Conservation (phyloP, 2,888 invertebrate species). For the Philopedon plagiatum region DNA sequence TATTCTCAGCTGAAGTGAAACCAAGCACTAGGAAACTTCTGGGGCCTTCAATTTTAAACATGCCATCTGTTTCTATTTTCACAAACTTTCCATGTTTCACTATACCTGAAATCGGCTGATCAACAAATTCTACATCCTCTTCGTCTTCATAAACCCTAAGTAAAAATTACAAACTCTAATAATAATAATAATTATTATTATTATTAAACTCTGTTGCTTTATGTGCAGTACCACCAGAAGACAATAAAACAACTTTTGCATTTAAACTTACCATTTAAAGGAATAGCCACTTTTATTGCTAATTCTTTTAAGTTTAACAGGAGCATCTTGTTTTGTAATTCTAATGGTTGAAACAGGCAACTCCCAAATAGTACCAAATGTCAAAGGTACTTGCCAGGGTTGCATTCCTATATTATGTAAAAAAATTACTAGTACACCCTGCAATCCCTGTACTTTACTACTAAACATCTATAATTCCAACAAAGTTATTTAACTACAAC, state of each 20-base stretch:
- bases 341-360: slow-evolving; percentile 49
- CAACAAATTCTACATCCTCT: slow-evolving; percentile 41
- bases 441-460: too few relatives aligned
- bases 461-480: too few relatives aligned
- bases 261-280: neutral
- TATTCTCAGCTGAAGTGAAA: slow-evolving; percentile 49
- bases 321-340: slow-evolving; percentile 44
- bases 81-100: slow-evolving; percentile 53
- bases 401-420: slow-evolving; percentile 34
- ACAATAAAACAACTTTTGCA: too few relatives aligned
- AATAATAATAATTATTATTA: neutral
- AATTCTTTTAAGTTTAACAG: slow-evolving; percentile 43
- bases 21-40: slow-evolving; percentile 53
- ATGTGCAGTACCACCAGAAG: neutral
- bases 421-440: too few relatives aligned
- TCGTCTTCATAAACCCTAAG: slow-evolving; percentile 50
- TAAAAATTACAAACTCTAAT: neutral
- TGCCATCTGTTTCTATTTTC: slow-evolving; percentile 50
- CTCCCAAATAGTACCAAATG: slow-evolving; percentile 44
- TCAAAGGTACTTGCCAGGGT: slow-evolving; percentile 54
- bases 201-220: too few relatives aligned
- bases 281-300: neutral
- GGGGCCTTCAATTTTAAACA: slow-evolving; percentile 52
- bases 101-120: slow-evolving; percentile 50
- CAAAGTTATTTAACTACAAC: neutral